Conservation (phyloP, 2,113 vertebrate genomes). For the Halcyon senegalensis region DNA sequence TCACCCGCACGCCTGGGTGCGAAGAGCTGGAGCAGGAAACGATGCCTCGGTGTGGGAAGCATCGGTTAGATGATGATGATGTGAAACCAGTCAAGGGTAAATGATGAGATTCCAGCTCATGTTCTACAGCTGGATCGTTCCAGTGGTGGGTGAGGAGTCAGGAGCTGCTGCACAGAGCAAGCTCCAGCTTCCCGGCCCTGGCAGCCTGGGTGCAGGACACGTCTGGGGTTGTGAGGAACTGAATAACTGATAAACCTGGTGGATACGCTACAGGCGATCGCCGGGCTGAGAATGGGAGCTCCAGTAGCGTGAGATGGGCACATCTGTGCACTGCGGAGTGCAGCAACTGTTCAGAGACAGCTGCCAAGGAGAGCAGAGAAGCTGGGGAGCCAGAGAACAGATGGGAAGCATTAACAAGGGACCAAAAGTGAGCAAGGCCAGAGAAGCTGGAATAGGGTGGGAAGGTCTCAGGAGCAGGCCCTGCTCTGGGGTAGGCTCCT, state of each 20-base stretch:
- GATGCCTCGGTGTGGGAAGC: accelerated
- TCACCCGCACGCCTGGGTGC: neutral
- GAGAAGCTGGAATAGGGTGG: neutral
- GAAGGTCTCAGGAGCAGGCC: neutral
- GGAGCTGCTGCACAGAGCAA: neutral
- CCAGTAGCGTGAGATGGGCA: neutral
- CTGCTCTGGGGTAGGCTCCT: neutral
- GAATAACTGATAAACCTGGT: neutral
- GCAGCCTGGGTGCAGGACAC: neutral
- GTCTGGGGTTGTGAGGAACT: neutral
- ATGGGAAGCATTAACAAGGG: neutral
- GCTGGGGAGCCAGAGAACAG: neutral
- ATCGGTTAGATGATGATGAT: too few species aligned
- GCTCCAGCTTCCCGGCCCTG: neutral
- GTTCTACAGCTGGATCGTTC: neutral
- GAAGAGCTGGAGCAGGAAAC: neutral
- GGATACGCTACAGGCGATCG: neutral
- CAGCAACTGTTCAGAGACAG: neutral
- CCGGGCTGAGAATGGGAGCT: neutral
- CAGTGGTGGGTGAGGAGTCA: neutral
- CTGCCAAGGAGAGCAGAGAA: neutral
- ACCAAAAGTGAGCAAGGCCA: neutral
- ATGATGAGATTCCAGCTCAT: neutral
- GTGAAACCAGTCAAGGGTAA: neutral
- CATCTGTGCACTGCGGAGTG: neutral